Conservation (phyloP, 2,797 vertebrate species). For the Heliangelus exortis region DNA sequence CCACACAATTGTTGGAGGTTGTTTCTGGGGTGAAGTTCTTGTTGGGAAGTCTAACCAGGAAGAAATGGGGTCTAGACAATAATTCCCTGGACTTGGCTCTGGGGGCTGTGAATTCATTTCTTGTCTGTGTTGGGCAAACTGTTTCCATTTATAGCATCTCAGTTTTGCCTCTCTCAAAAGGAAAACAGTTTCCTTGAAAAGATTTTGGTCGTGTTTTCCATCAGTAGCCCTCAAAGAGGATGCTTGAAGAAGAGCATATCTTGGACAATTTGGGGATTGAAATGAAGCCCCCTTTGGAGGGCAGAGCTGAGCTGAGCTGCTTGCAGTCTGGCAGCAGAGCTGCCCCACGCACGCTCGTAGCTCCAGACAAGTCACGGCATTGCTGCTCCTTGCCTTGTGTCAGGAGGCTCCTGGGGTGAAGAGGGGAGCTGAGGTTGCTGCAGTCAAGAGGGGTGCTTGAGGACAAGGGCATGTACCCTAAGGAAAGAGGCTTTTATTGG, state of each 20-base stretch:
- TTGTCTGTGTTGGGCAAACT: neutral
- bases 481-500: neutral
- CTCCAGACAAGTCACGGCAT: neutral
- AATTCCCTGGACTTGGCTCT: neutral
- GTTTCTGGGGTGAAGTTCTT: neutral
- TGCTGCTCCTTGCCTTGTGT: neutral
- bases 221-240: neutral
- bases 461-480: neutral
- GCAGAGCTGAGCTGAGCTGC: neutral
- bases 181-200: neutral
- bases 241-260: neutral
- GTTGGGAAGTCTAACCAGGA: neutral
- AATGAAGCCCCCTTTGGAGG: neutral
- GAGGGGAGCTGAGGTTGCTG: neutral
- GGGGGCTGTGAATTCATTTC: neutral
- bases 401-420: neutral
- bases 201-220: neutral
- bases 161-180: neutral
- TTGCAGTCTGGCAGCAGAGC: neutral
- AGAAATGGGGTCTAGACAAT: neutral
- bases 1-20: neutral
- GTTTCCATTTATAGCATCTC: neutral
- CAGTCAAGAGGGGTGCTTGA: neutral
- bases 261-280: neutral
- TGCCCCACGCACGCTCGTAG: accelerated